Conservation (phyloP, 2,888 invertebrate species). For the Operophtera brumata region DNA sequence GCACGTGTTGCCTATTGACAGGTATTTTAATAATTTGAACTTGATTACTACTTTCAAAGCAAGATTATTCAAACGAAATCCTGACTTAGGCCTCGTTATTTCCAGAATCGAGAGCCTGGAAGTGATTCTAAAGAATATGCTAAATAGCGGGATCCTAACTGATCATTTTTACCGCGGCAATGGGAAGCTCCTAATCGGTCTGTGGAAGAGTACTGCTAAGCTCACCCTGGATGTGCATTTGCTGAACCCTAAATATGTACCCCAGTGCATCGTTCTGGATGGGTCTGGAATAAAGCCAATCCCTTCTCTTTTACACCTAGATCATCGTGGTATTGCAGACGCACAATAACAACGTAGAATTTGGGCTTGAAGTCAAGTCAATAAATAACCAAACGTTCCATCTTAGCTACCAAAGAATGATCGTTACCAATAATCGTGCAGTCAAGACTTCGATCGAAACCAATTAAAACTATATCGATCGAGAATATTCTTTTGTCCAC, state of each 20-base stretch:
- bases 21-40: background rate
- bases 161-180: constrained; percentile 51
- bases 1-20: constrained; percentile 2
- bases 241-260: constrained; percentile 31
- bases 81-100: constrained; percentile 36
- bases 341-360: background rate
- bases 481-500: constrained; percentile 4
- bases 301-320: background rate
- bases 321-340: background rate
- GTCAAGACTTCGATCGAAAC: background rate
- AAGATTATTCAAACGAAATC: background rate
- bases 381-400: background rate
- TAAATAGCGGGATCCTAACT: constrained; percentile 51
- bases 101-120: constrained; percentile 64
- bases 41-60: background rate
- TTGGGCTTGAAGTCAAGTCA: background rate
- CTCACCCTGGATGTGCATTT: constrained; percentile 35
- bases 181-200: constrained; percentile 47
- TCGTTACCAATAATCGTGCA: background rate
- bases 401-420: background rate
- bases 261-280: constrained; percentile 20
- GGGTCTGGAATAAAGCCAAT: constrained; percentile 26
- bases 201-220: constrained; percentile 51
- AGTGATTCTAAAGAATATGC: constrained; percentile 55
- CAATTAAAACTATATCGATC: background rate